Evolutionary conservation across 2,888 invertebrate genomes (phyloP), one percentile per base, ranked within the genome.

Genomic region (Chrysolina oricalcia): DNA sequence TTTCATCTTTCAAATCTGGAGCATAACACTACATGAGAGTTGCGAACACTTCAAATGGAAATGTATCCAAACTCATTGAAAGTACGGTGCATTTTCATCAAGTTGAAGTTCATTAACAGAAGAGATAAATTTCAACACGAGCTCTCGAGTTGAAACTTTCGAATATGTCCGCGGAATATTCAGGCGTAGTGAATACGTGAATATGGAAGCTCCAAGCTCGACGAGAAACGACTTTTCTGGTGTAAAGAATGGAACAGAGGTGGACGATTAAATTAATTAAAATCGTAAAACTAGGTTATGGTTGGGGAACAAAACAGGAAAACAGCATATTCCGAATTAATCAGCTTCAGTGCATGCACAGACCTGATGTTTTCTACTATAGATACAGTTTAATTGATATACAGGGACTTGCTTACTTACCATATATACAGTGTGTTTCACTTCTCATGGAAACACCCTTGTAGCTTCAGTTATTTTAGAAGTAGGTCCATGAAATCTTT

Each of bases 231-330:
- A 59, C 23, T 35, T 59, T 53, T 35, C 6, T 10, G 23, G n/a
- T 8, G 35, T n/a, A 15, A n/a, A 35, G n/a, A 13, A n/a, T 0
- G 13, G 27, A 59, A 21, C 11, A 53, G 35, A n/a, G 35, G n/a
- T 35, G 59, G 23, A 35, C 23, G 11, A 59, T 59, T 59, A 35
- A n/a, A n/a, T 59, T 59, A 59, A 59, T 59, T 59, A 35, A 35
- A 59, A 35, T n/a, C 59, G n/a, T 27, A 11, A 23, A 59, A n/a
- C 27, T 59, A n/a, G 9, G 59, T 11, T 59, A 35, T 59, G 59
- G 53, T 53, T 35, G 35, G 46, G 15, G 15, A 46, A 46, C 46
- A 46, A 46, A 46, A 46, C 3, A n/a, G n/a, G n/a, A n/a, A 15
- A 15, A n/a, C 50, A 19, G 43, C 1, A 2, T 2, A 43, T 1